phyloP scores from a whole-genome alignment of 2,888 invertebrate genomes.

The Teleiodes luculella region DNA sequence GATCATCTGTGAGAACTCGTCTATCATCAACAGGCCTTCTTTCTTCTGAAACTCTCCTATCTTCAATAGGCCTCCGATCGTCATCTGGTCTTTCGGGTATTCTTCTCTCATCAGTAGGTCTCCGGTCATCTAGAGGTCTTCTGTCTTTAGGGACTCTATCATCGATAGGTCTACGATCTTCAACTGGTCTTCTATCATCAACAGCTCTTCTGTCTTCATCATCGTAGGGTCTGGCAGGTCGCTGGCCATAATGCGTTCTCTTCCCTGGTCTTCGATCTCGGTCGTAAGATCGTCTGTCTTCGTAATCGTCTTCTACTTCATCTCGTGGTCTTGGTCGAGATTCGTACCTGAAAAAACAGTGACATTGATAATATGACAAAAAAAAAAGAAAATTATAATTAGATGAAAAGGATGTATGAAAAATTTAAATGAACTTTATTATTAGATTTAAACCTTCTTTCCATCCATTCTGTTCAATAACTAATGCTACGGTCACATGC shows the following conservation, averaged over 20 bases:
- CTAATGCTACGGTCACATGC: too few relatives aligned
- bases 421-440: too few relatives aligned
- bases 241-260: constrained; percentile 41
- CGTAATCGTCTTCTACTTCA: constrained; percentile 48
- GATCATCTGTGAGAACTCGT: background rate
- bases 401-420: too few relatives aligned
- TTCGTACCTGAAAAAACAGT: constrained; percentile 57
- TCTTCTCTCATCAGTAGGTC: background rate
- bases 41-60: background rate
- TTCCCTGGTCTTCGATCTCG: constrained; percentile 60
- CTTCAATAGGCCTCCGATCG: background rate
- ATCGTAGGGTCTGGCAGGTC: constrained; percentile 33
- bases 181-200: background rate
- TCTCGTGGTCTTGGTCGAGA: constrained; percentile 72
- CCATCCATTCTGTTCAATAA: too few relatives aligned
- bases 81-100: too few relatives aligned
- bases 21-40: background rate
- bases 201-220: background rate
- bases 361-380: background rate
- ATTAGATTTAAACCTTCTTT: too few relatives aligned
- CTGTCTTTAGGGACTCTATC: too few relatives aligned
- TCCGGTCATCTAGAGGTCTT: background rate
- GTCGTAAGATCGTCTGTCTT: constrained; percentile 34
- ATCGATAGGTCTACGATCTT: background rate
- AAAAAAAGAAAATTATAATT: too few relatives aligned